Evolutionary conservation across 2,113 vertebrate genomes (phyloP).

Genomic region (Verasper variegatus): DNA sequence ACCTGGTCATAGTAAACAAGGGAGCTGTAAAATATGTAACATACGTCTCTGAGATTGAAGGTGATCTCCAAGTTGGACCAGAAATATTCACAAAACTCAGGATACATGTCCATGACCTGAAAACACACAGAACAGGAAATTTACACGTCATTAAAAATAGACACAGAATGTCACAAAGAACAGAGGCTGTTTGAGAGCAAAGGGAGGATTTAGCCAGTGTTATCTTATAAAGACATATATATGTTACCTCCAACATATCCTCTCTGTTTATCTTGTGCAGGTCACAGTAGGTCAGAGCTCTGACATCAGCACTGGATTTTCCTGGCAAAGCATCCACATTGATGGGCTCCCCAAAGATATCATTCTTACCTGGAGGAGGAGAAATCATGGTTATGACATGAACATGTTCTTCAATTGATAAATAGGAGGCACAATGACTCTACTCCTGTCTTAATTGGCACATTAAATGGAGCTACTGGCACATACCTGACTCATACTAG

Average conservation of each 20-base stretch:
- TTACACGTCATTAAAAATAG: not conserved
- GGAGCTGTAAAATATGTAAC: slow-evolving; percentile 48
- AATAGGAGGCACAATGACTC: not conserved
- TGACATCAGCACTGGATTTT: slow-evolving; percentile 89
- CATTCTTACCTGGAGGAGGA: slow-evolving; percentile 86
- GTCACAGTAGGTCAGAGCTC: slow-evolving; percentile 94
- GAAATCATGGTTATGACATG: not conserved
- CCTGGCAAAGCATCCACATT: slow-evolving; percentile 87
- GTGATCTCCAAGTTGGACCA: slow-evolving; percentile 96
- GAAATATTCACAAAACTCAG: slow-evolving; percentile 91
- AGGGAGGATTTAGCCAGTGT: not conserved
- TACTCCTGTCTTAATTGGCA: not conserved
- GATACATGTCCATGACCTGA: slow-evolving; percentile 94
- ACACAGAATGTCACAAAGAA: not conserved
- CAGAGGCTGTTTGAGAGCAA: not conserved
- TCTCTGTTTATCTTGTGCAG: slow-evolving; percentile 92
- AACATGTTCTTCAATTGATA: not conserved
- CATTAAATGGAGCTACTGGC: slow-evolving; percentile 6
- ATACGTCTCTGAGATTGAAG: slow-evolving; percentile 94
- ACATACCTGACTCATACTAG: not conserved
- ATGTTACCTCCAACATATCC: slow-evolving; percentile 84
- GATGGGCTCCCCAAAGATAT: slow-evolving; percentile 91
- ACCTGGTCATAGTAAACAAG: no score
- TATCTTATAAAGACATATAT: not conserved
- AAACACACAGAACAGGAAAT: slow-evolving; percentile 53